Conservation (phyloP, 1,140 invertebrate species). For the Aphelinus certus region DNA sequence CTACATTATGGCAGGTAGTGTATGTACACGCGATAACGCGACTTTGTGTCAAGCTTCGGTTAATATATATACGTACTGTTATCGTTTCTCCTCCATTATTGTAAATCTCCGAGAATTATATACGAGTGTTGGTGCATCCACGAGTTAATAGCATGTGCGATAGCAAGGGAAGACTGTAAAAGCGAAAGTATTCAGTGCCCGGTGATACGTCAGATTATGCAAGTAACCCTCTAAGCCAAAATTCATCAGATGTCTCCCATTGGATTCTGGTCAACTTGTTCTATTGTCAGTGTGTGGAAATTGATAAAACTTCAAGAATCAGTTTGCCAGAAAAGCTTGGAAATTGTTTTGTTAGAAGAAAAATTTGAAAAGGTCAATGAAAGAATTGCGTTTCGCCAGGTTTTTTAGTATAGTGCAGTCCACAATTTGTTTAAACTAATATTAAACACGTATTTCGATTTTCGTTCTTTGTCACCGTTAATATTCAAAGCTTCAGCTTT, state of each 20-base stretch:
- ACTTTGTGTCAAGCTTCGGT: not conserved
- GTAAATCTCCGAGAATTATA: constrained; percentile 19
- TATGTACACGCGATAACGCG: constrained; percentile 1
- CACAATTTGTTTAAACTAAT: constrained; percentile 1
- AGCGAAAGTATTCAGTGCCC: constrained; percentile 50
- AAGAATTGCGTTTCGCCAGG: too few species aligned
- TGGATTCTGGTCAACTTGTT: too few species aligned
- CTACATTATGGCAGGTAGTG: not conserved
- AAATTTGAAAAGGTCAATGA: constrained; percentile 1
- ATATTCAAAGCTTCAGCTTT: constrained; percentile 21
- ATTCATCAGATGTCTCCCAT: too few species aligned
- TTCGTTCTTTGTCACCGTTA: constrained; percentile 10
- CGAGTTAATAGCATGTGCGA: constrained; percentile 7
- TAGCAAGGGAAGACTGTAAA: constrained; percentile 45
- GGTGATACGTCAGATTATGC: not conserved
- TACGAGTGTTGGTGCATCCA: not conserved
- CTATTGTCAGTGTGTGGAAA: too few species aligned
- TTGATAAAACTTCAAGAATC: too few species aligned
- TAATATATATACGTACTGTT: not conserved
- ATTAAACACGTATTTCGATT: not conserved
- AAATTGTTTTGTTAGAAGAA: too few species aligned
- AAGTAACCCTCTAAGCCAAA: too few species aligned
- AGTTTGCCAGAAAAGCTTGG: too few species aligned
- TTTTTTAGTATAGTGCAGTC: constrained; percentile 8
- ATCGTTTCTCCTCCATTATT: not conserved